Evolutionary conservation across 1,140 invertebrate genomes (phyloP).

Genomic region (Cotesia chilonis): DNA sequence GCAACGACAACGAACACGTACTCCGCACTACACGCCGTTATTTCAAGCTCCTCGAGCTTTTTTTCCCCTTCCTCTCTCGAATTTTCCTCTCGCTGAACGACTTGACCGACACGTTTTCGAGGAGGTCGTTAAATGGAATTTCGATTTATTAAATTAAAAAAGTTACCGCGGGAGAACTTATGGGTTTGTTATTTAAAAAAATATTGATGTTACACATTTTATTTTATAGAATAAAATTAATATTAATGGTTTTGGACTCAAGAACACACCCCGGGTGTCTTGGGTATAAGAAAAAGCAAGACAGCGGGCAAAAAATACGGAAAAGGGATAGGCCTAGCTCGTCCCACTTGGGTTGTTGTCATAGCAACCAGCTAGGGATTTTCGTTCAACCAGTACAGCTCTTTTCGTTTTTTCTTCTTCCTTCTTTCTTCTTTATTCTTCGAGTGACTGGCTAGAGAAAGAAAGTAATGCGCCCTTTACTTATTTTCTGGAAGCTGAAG

Average conservation of each 20-base stretch:
- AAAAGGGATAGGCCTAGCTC: constrained; percentile 23
- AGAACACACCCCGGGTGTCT: constrained; percentile 20
- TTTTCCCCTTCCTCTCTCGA: not conserved
- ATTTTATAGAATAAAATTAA: too few species aligned
- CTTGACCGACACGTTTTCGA: not conserved
- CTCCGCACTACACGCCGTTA: not conserved
- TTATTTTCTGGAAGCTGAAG: constrained; percentile 30
- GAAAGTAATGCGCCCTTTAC: constrained; percentile 48
- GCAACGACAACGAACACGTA: not conserved
- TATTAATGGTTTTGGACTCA: not conserved
- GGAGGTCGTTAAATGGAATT: not conserved
- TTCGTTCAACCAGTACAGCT: constrained; percentile 5
- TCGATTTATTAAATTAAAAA: too few species aligned
- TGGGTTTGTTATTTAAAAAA: too few species aligned
- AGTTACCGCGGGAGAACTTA: too few species aligned
- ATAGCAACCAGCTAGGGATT: constrained; percentile 37
- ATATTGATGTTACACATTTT: too few species aligned
- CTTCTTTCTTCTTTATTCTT: too few species aligned
- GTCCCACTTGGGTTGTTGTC: constrained; percentile 34
- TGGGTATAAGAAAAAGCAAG: not conserved
- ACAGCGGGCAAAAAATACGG: not conserved
- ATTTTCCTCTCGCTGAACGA: not conserved
- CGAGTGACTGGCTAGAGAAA: constrained; percentile 38
- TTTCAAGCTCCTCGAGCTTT: constrained; percentile 24
- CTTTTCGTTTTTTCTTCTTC: too few species aligned